Evolutionary conservation across 2,797 vertebrate species (phyloP), one percentile per base, ranked within the genome.

Genomic region (Anguilla anguilla): DNA sequence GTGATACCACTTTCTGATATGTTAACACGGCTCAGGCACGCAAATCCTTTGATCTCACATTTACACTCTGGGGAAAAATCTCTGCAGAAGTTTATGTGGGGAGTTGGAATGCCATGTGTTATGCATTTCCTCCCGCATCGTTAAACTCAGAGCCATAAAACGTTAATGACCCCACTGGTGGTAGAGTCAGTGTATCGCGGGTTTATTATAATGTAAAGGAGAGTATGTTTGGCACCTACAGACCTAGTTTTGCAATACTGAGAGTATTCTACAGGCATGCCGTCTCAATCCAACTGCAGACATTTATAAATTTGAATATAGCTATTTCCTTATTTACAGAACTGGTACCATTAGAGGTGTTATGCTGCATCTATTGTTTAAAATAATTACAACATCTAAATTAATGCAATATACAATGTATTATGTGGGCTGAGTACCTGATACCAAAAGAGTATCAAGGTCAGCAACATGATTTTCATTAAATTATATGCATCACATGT

Each of bases 101-200:
- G 83, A 85, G 31, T 85, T 43, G 86, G 88, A 83, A 7, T 67
- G 79, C 86, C 83, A 87, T 79, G 51, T 87, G 79, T 31, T 82
- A 15, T 53, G 53, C 9, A 87, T 85, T 77, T 88, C 61, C 61
- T 74, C 43, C 87, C 64, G 31, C 85, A 35, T 81, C 64, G 59
- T 79, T 81, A 90, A 84, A 86, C 39, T 64, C 43, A 13, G 83
- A 61, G 6, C 6, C 87, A 49, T 69, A 13, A 6, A 82, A 19
- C 11, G 49, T 9, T 55, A 83, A 87, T 81, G 46, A 88, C 15
- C 86, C 83, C 83, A 46, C 82, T 85, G 53, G 77, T 13, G 77
- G 22, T 11, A 49, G n/a, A 81, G 1, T 3, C 77, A 81, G 77
- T 7, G 4, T 25, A 81, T n/a, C 22, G 43, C 49, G 39, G 77